Evolutionary conservation across 2,113 vertebrate genomes (phyloP).

Genomic region (Elgaria multicarinata): DNA sequence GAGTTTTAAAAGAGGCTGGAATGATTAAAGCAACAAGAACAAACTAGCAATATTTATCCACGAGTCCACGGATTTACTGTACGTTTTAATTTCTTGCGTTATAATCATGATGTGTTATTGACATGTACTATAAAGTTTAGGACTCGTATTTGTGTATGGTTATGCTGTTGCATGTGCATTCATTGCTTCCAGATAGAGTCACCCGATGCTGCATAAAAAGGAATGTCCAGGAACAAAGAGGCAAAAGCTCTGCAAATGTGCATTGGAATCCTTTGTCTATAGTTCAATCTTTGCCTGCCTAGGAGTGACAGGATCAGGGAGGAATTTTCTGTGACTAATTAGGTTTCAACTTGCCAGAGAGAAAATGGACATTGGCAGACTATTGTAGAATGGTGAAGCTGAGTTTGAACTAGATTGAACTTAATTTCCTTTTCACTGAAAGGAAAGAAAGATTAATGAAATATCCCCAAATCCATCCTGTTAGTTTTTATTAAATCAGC

Average conservation of each 20-base stretch:
- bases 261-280: slow-evolving; percentile 69
- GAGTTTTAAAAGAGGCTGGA: background rate
- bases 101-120: slow-evolving; percentile 7
- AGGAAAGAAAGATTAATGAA: slow-evolving; percentile 97
- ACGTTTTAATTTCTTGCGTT: slow-evolving; percentile 17
- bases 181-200: slow-evolving; percentile 36
- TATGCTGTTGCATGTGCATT: slow-evolving; percentile 4
- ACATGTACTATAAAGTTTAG: background rate
- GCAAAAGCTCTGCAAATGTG: slow-evolving; percentile 49
- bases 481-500: slow-evolving; percentile 98
- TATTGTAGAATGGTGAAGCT: slow-evolving; percentile 79
- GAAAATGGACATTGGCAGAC: slow-evolving; percentile 85
- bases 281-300: slow-evolving; percentile 73
- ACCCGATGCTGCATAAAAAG: slow-evolving; percentile 23
- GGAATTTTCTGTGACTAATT: slow-evolving; percentile 92
- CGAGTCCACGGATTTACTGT: background rate
- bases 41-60: background rate
- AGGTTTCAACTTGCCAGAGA: slow-evolving; percentile 87
- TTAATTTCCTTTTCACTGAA: slow-evolving; percentile 95
- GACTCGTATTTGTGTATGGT: background rate
- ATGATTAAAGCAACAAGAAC: background rate
- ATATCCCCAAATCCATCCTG: slow-evolving; percentile 98
- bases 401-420: slow-evolving; percentile 88
- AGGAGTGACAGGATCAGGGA: slow-evolving; percentile 83
- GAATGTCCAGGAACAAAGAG: slow-evolving; percentile 35